phyloP scores from a whole-genome alignment of 2,888 invertebrate genomes.

The Eucera pruinosa region DNA sequence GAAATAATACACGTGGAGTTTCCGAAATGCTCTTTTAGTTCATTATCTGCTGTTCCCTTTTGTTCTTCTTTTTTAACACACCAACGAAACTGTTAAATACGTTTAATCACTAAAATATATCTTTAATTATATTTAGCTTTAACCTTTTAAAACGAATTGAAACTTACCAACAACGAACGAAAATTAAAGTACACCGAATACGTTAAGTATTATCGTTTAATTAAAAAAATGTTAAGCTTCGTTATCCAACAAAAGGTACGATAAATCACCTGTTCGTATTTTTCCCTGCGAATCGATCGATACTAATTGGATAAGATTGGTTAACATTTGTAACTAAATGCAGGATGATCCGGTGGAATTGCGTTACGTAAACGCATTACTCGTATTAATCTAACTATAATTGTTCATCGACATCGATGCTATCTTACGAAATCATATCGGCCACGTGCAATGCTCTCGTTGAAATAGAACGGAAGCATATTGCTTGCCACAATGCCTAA shows the following conservation, averaged over 20 bases:
- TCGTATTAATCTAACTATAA: slow-evolving; percentile 12
- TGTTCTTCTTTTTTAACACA: too few species aligned
- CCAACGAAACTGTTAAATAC: too few species aligned
- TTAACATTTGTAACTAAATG: not conserved
- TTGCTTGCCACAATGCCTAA: slow-evolving; percentile 21
- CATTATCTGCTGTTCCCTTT: too few species aligned
- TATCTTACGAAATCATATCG: slow-evolving; percentile 19
- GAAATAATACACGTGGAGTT: too few species aligned
- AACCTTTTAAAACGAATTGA: too few species aligned
- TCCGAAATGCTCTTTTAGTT: too few species aligned
- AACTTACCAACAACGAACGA: too few species aligned
- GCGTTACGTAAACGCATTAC: not conserved
- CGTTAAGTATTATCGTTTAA: too few species aligned
- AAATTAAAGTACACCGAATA: too few species aligned
- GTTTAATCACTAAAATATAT: too few species aligned
- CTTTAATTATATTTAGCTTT: too few species aligned
- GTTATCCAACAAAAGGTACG: not conserved
- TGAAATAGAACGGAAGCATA: slow-evolving; percentile 36
- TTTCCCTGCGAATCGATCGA: not conserved
- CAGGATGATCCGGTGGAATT: not conserved
- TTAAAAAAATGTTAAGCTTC: too few species aligned
- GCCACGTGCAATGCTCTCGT: slow-evolving; percentile 22
- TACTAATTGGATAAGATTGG: not conserved
- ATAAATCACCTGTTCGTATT: not conserved
- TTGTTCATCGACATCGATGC: slow-evolving; percentile 21